Evolutionary conservation across 2,888 invertebrate genomes (phyloP), one percentile per base, ranked within the genome.

Genomic region (Ptychoptera albimana): DNA sequence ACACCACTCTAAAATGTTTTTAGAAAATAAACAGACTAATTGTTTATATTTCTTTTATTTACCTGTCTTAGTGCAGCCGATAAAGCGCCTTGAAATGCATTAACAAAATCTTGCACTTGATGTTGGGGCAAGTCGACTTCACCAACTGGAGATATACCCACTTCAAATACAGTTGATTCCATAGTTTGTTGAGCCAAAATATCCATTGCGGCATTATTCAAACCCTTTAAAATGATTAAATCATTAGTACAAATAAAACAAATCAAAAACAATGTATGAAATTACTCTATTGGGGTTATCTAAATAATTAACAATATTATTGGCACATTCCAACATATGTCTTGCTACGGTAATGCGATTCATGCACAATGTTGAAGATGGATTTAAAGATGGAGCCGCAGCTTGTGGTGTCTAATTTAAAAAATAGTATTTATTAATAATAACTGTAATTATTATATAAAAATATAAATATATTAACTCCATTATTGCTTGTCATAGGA

Each of bases 131-230:
- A 52, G 34, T 64, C 63, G 1, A 49, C 46, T 31, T 51, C 50
- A 13, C 46, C 47, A n/a, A 57, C 53, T 2, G 63, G 58, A 2
- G 66, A 60, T 35, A 66, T 64, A 13, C 66, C 66, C 14, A 66
- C 64, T 53, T 66, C 66, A 2, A 66, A 62, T 1, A 66, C 65
- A 2, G 66, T 66, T 2, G 66, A 66, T 45, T 66, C 66, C 66
- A 66, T 65, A 14, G 66, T 66, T 60, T 64, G 66, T n/a, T 64
- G 65, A 32, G 64, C 59, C 49, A 66, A 52, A 37, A 66, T 64
- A 48, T 66, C 66, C 51, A 66, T 52, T 0, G 64, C 57, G 29
- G 61, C 55, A 50, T 64, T 66, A 46, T 66, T 64, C 2, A 66
- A 52, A n/a, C 66, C 66, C 52, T 34, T 34, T 61, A 49, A 30